Evolutionary conservation across 2,113 vertebrate species (phyloP), one percentile per base, ranked within the genome.

Genomic region (Catagonus wagneri): DNA sequence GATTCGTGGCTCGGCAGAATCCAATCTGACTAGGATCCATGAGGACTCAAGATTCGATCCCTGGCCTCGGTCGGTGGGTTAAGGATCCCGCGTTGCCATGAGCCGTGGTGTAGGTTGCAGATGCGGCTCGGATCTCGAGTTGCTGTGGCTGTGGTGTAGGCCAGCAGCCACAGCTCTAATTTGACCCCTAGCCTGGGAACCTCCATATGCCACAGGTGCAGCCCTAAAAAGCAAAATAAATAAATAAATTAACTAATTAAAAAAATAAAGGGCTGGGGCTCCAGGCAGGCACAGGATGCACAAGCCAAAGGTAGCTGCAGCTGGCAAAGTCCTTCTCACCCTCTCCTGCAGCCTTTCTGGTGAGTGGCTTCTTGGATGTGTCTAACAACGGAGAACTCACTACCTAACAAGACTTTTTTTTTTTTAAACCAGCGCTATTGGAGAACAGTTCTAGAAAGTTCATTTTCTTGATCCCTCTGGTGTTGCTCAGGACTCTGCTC

Each of bases 311-410:
- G 71, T 3, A 2, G 60, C 19, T 25, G 19, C 13, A 1, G 27
- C 12, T 22, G 65, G 32, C 10, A 58, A 13, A 50, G 23, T 15
- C 32, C 2, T 7, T 25, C 22, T 2, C 4, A 0, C 20, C 34
- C n/a, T 25, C 4, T 23, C 19, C 54, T 1, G 58, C 76, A 93
- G 85, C 12, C 7, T 7, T 34, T 9, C 2, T 0, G 0, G 25
- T 61, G 71, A 71, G 19, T 1, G 16, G 23, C 50, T 2, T 36
- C 81, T 91, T 23, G 83, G 54, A 76, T 20, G 65, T n/a, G 56
- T 85, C n/a, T 25, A 76, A 39, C 5, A 71, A 69, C 14, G 5
- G 71, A 76, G 58, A 79, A 14, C 9, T 88, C 68, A 58, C 54
- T n/a, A 23, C n/a, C 36, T 61, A 23, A 12, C 27, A 61, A 79